phyloP scores from a whole-genome alignment of 2,113 vertebrate species.

The Penelope pileata region DNA sequence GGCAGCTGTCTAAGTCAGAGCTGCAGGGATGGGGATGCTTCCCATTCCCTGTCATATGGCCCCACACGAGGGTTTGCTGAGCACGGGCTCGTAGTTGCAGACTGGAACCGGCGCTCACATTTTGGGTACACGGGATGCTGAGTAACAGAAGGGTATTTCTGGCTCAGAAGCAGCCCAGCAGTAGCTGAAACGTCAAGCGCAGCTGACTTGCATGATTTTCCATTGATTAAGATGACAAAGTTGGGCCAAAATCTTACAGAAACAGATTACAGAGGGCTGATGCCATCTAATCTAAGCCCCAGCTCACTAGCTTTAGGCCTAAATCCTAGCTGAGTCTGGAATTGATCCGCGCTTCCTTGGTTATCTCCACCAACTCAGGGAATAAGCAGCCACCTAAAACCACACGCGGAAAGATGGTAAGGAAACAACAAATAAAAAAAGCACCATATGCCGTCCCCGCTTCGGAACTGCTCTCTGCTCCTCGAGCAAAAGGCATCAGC shows the following conservation, averaged over 20 bases:
- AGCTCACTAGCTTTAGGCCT: conserved; percentile 48
- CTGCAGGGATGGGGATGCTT: not conserved
- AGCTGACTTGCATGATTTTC: conserved; percentile 62
- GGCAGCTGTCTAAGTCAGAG: not conserved
- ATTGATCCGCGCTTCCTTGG: conserved; percentile 21
- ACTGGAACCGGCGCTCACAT: not conserved
- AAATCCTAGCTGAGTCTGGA: conserved; percentile 54
- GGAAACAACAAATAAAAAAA: not conserved
- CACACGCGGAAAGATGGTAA: not conserved
- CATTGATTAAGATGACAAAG: conserved; percentile 63
- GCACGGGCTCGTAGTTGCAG: not conserved
- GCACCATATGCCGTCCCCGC: not conserved
- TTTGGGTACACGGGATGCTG: not conserved
- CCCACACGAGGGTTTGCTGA: not conserved
- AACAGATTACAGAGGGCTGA: conserved; percentile 39
- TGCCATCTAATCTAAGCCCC: conserved; percentile 59
- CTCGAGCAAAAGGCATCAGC: not conserved
- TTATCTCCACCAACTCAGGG: conserved; percentile 42
- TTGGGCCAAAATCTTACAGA: conserved; percentile 45
- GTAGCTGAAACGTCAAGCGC: conserved; percentile 32
- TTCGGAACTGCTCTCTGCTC: not conserved
- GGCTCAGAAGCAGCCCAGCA: not conserved
- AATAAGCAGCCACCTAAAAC: conserved; percentile 48
- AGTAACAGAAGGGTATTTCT: conserved; percentile 49
- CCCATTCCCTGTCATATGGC: not conserved